Evolutionary conservation across 2,888 invertebrate species (phyloP), one percentile per base, ranked within the genome.

Genomic region (Lepeophtheirus nordmannii): DNA sequence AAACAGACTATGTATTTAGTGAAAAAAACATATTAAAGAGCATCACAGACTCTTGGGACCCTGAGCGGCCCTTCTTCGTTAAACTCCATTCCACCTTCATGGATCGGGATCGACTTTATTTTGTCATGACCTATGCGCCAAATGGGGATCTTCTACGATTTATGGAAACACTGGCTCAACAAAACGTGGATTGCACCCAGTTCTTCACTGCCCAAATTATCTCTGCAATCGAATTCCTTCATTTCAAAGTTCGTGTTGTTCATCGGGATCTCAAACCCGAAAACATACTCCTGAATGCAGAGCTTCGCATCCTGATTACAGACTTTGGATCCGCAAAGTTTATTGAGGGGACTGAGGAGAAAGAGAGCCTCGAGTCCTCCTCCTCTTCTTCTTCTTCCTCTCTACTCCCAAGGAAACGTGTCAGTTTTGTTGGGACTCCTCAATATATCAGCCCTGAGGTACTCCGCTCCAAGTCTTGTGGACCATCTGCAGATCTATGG

Each of bases 371-470:
- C 38, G 62, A 39, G 41, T 1, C 14, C 1, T 17, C 65, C 1
- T 17, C 63, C 1, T 39, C 41, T 30, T n/a, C 39, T 14, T 39
- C 38, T 37, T 23, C 14, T 23, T 46, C 53, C 17, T n/a, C n/a
- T 17, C 17, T 17, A 2, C 1, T 3, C 1, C 38, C 46, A 20
- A 30, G 22, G 11, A 66, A 59, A 23, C 39, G 66, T 12, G 30
- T 22, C 72, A 89, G 89, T 75, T 97, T 98, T 77, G 97, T 97
- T 14, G 98, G 98, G 62, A 98, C 97, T 12, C 96, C 98, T 1
- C 96, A 97, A 75, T 98, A 97, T 76, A 94, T 99, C 0, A 94
- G 94, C 67, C 98, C 98, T 2, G 98, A 99, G 78, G 82, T 97
- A 69, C 79, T 98, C 63, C 86, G 85, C 68, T 85, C 87, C 74